Evolutionary conservation across 2,888 invertebrate genomes (phyloP), one percentile per base, ranked within the genome.

Genomic region (Polymixis lichenea): DNA sequence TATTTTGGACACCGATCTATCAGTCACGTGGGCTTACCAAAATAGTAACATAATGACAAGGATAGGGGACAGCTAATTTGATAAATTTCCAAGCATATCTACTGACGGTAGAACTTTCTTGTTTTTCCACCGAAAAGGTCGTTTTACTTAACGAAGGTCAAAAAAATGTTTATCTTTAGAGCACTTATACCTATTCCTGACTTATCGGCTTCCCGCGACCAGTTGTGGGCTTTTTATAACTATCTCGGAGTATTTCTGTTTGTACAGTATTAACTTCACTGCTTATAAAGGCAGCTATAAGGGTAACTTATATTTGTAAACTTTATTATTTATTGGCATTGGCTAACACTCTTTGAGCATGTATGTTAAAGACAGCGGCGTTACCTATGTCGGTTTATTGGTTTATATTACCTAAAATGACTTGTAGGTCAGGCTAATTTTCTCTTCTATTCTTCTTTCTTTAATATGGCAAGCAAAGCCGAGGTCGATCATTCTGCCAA

Each of bases 161-260:
- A 9, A 28, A 9, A 22, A 51, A 11, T 80, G 15, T 64, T 74
- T 43, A 32, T 51, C 22, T 17, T 72, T 22, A 43, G 55, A 51
- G 17, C 17, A 25, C 17, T 62, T 53, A 43, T 28, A 32, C 58
- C 43, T 46, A 32, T 19, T 53, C 13, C n/a, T 60, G 58, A 46
- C 25, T 15, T 64, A 46, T 64, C n/a, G 19, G 25, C 25, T 56
- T 28, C 19, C 75, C 32, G 46, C 62, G 28, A 17, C 22, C n/a
- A 43, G 11, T 13, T 32, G 82, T 75, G 66, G 82, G 66, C 43
- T 66, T n/a, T n/a, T 28, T 13, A 2, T 22, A 64, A 60, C n/a
- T 22, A 64, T n/a, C 5, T 25, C 53, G 7, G 15, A 43, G 1
- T 25, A 32, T 49, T 73, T 19, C 53, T 53, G 46, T 46, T 60